Conservation (phyloP, 2,797 vertebrate genomes). For the Platyrinchus mystaceus region DNA sequence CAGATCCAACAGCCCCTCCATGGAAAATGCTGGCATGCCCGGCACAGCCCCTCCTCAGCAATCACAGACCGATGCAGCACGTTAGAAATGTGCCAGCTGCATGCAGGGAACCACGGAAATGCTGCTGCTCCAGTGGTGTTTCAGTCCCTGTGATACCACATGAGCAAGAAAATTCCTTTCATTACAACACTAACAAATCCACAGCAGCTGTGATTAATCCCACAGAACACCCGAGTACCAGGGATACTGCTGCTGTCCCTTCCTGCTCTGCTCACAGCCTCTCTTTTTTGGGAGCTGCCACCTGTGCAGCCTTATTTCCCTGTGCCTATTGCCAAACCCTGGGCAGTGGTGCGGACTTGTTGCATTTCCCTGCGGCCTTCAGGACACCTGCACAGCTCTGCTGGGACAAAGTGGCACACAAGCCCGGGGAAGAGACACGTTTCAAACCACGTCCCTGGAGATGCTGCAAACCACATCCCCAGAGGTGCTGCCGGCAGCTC, state of each 20-base stretch:
- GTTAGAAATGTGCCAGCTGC: background rate
- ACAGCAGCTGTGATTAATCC: background rate
- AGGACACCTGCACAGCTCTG: background rate
- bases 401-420: background rate
- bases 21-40: fast-evolving
- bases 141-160: fast-evolving
- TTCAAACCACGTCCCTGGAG: background rate
- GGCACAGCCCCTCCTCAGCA: background rate
- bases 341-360: fast-evolving
- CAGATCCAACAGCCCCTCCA: background rate
- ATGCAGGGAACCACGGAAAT: fast-evolving
- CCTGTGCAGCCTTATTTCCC: background rate
- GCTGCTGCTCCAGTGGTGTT: background rate
- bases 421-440: background rate
- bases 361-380: background rate
- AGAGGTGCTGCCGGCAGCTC: background rate
- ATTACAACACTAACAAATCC: background rate
- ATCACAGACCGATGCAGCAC: background rate
- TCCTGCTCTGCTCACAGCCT: background rate
- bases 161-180: background rate
- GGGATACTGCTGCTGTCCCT: background rate
- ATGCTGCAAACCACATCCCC: background rate
- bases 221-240: background rate
- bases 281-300: background rate
- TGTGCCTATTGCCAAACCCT: fast-evolving